Conservation (phyloP, 2,113 vertebrate genomes). For the Edolisoma coerulescens region DNA sequence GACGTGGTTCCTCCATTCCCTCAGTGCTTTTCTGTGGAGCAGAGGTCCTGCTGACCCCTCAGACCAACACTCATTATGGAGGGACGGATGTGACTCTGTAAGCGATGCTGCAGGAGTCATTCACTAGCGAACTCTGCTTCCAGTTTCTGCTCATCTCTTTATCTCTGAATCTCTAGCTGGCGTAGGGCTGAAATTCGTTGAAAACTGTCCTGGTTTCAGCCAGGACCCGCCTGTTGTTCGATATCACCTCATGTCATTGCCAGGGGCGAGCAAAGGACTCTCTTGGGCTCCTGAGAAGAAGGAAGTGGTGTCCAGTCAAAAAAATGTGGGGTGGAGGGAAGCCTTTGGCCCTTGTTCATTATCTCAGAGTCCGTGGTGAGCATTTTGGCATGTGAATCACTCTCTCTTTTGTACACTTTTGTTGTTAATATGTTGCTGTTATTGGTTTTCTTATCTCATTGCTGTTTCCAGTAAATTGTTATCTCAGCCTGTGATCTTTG, state of each 20-base stretch:
- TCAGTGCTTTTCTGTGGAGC: neutral
- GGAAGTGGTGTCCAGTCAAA: neutral
- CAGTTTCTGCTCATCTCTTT: neutral
- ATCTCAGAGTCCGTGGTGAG: neutral
- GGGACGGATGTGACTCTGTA: fast-evolving
- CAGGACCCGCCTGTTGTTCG: neutral
- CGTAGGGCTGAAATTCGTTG: neutral
- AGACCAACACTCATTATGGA: neutral
- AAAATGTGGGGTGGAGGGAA: neutral
- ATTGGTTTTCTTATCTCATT: neutral
- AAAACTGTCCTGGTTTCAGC: neutral
- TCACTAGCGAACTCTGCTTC: neutral
- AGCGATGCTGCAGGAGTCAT: neutral
- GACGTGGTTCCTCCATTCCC: fast-evolving
- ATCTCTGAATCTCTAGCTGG: neutral
- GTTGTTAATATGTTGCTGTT: neutral
- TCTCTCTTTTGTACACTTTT: neutral
- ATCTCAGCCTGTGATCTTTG: neutral
- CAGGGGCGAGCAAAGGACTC: neutral
- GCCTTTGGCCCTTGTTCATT: neutral
- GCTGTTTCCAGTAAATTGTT: neutral
- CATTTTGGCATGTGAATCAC: neutral
- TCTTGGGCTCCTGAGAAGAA: neutral
- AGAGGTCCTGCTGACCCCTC: neutral
- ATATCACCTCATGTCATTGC: neutral